A percentile compares a stretch with the other conserved stretches of the same genome.
phyloP scores from a whole-genome alignment of 2,888 invertebrate genomes.

The Macrophya alboannulata region DNA sequence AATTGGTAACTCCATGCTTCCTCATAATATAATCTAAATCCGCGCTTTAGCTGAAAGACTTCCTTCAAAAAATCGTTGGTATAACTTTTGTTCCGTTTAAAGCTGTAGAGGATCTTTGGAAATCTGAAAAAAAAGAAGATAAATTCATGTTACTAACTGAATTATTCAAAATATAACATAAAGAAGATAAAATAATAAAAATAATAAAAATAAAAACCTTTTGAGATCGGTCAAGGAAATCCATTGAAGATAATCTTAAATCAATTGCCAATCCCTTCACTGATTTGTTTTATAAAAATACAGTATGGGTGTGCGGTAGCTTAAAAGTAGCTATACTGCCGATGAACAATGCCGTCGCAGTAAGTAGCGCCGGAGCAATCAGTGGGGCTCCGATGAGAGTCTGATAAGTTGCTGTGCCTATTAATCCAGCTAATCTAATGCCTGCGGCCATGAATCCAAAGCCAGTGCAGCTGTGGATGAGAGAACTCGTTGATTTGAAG shows the following conservation, averaged over 20 bases:
- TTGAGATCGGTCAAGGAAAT: too few relatives aligned
- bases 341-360: conserved; percentile 77
- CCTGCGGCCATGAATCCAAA: conserved; percentile 79
- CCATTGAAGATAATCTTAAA: background rate
- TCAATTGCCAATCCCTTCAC: background rate
- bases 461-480: conserved; percentile 77
- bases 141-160: background rate
- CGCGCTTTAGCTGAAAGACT: background rate
- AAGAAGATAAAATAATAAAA: background rate
- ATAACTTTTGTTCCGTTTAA: background rate
- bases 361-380: conserved; percentile 79
- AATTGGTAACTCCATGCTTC: background rate
- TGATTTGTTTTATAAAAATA: conserved; percentile 74
- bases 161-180: background rate
- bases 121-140: background rate
- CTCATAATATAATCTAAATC: background rate
- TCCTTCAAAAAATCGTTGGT: background rate
- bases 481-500: background rate
- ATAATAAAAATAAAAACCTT: background rate
- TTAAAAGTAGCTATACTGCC: conserved; percentile 78
- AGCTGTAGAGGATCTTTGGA: background rate
- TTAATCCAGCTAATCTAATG: conserved; percentile 78
- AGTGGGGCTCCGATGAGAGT: conserved; percentile 77
- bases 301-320: conserved; percentile 79
- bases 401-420: conserved; percentile 79